phyloP scores from a whole-genome alignment of 2,797 vertebrate species.

The Sarcophilus harrisii region DNA sequence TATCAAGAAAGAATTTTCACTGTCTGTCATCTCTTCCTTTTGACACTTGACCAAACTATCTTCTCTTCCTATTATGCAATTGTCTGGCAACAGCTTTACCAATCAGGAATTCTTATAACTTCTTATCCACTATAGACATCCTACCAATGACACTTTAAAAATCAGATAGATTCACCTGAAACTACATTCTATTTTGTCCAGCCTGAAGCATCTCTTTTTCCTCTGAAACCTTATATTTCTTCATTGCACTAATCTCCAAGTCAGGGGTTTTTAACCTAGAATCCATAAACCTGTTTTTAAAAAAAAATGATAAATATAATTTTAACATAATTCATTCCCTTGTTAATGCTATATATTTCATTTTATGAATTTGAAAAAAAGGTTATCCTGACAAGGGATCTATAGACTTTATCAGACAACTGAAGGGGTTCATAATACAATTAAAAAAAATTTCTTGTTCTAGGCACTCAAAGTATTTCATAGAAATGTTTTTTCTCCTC shows the following conservation, averaged over 20 bases:
- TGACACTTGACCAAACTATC: neutral
- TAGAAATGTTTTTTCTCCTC: neutral
- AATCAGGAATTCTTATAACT: neutral
- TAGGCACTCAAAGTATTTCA: neutral
- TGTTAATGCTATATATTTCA: neutral
- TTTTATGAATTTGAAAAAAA: neutral
- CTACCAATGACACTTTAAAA: neutral
- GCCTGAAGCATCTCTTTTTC: neutral
- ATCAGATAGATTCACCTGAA: neutral
- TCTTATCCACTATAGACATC: neutral
- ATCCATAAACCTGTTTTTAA: neutral
- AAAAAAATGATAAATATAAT: neutral
- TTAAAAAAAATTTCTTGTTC: neutral
- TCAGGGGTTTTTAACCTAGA: neutral
- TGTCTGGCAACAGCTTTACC: neutral
- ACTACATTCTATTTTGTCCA: neutral
- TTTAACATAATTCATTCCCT: neutral
- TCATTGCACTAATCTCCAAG: neutral
- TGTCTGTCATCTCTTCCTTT: neutral
- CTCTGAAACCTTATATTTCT: neutral
- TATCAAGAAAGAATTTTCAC: neutral
- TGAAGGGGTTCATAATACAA: neutral
- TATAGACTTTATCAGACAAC: neutral
- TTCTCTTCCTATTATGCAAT: neutral
- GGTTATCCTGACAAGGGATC: neutral